Percentiles rank a stretch among this genome's conserved stretches.
These are phyloP conservation scores for Chrysogorgia sp. DNA, from an alignment of 92 coral and sea anemone species.

Conservation along the genomic window DNA sequence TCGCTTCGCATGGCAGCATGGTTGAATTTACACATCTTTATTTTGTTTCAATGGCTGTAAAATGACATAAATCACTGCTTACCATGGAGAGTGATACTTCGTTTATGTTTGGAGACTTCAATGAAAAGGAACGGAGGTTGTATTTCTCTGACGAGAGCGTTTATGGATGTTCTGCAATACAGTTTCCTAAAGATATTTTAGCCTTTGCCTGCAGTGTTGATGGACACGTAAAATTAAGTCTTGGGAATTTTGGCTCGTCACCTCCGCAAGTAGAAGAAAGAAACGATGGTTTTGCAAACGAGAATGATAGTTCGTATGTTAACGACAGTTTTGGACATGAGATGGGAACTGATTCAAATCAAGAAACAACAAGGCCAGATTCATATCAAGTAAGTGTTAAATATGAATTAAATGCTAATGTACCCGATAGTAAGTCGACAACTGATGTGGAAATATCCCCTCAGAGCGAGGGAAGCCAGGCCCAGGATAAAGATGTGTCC, in stretches of 20 bases:
- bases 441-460: background rate
- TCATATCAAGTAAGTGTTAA: background rate
- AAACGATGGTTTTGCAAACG: background rate
- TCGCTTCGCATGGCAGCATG: conserved; percentile 4
- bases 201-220: background rate
- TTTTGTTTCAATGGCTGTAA: background rate
- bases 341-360: background rate
- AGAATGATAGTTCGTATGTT: background rate
- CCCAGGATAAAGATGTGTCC: background rate
- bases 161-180: conserved; percentile 2
- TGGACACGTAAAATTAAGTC: background rate
- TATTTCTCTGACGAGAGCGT: conserved; percentile 17
- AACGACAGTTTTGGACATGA: background rate
- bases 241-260: background rate
- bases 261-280: background rate
- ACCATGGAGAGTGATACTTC: conserved; percentile 3
- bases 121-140: background rate
- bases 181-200: conserved; percentile 17
- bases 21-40: background rate
- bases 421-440: background rate
- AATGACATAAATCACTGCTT: background rate
- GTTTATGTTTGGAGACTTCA: conserved; percentile 29
- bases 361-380: background rate
- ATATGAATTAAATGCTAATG: background rate
- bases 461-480: background rate